Evolutionary conservation across 2,797 vertebrate genomes (phyloP).

Genomic region (Sebastes melanostomus): DNA sequence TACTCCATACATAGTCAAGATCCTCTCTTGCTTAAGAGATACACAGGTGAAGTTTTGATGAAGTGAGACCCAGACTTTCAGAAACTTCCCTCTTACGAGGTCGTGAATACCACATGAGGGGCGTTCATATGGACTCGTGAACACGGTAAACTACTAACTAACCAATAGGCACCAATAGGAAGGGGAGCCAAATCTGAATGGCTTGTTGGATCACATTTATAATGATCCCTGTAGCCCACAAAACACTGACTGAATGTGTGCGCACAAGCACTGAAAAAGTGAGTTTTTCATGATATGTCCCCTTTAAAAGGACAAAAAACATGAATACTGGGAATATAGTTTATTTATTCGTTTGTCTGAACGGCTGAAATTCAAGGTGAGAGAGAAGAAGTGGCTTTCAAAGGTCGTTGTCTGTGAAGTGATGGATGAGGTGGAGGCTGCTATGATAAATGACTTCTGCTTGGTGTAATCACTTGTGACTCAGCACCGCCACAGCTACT

Average conservation of each 20-base stretch:
- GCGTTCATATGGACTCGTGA: no score
- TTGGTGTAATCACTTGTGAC: background rate
- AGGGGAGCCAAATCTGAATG: no score
- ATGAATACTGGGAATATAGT: background rate
- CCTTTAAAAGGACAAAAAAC: background rate
- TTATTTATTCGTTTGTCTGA: background rate
- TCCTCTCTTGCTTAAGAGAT: background rate
- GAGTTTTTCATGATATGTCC: no score
- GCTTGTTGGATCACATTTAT: no score
- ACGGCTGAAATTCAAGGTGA: background rate
- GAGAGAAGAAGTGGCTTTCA: background rate
- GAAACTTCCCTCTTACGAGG: background rate
- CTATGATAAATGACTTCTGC: background rate
- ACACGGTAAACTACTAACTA: no score
- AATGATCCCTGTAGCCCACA: no score
- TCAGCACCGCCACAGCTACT: background rate
- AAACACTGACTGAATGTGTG: no score
- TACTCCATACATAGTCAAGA: constrained; percentile 15
- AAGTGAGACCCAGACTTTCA: background rate
- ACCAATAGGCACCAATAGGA: no score
- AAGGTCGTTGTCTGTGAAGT: background rate
- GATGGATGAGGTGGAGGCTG: background rate
- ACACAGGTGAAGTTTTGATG: background rate
- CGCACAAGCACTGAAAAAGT: no score
- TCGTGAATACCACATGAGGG: no score